Conservation (phyloP, 2,113 vertebrate genomes). For the Megaceryle maxima region DNA sequence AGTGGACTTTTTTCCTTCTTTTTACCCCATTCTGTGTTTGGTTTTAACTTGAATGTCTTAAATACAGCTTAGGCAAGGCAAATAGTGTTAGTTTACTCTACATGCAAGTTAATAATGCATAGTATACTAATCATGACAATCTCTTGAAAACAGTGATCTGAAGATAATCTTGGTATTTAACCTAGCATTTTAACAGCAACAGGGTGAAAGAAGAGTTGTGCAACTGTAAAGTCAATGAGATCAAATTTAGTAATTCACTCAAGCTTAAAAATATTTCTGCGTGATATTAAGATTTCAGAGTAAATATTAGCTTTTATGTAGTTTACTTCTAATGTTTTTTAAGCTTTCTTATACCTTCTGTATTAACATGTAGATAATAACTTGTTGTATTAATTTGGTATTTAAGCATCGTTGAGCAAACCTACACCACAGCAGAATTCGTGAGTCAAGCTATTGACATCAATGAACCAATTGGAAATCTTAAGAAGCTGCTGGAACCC, state of each 20-base stretch:
- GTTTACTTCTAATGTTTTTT: background rate
- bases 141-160: background rate
- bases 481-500: slow-evolving; percentile 95
- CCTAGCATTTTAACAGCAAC: background rate
- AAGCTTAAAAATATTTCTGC: background rate
- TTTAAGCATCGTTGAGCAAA: slow-evolving; percentile 91
- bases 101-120: background rate
- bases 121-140: background rate
- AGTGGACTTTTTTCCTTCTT: background rate
- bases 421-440: slow-evolving; percentile 91
- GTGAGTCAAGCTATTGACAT: slow-evolving; percentile 98
- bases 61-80: background rate
- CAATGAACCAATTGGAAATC: slow-evolving; percentile 94
- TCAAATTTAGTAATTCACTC: background rate
- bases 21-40: background rate
- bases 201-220: background rate
- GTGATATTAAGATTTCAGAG: background rate
- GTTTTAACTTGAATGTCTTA: background rate
- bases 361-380: background rate
- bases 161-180: background rate
- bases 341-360: background rate
- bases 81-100: background rate
- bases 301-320: background rate
- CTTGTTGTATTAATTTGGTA: background rate
- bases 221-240: background rate